A percentile compares a stretch with the other conserved stretches of the same genome.
phyloP scores from a whole-genome alignment of 2,888 invertebrate genomes.

The Netelia inedita region DNA sequence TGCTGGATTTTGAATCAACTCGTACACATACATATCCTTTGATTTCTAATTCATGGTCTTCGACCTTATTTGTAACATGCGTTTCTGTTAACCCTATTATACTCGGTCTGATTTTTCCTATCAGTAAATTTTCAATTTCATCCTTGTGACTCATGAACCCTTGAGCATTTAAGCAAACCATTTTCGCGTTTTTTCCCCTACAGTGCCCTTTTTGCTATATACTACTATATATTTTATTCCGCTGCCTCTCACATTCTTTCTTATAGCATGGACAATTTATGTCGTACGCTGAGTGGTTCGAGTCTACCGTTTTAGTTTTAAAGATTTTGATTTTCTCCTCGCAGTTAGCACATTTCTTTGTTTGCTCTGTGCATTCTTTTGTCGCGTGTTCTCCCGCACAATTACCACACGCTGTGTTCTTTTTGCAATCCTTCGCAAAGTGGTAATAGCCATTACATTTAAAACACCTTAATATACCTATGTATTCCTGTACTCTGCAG shows the following conservation, averaged over 20 bases:
- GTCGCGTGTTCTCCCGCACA: slow-evolving; percentile 57
- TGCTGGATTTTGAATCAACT: no score
- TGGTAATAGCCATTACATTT: slow-evolving; percentile 62
- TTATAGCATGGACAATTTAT: slow-evolving; percentile 31
- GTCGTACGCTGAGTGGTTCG: slow-evolving; percentile 53
- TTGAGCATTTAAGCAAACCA: no score
- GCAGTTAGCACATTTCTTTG: slow-evolving; percentile 63
- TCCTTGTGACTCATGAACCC: slow-evolving; percentile 63
- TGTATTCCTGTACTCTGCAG: slow-evolving; percentile 49
- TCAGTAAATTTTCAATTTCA: slow-evolving; percentile 54
- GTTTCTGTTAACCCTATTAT: slow-evolving; percentile 62
- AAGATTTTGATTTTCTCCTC: slow-evolving; percentile 7
- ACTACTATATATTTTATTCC: no score
- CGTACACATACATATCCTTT: no score
- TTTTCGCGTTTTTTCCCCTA: no score
- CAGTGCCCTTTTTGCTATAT: no score
- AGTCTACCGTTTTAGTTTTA: no score
- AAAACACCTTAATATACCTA: slow-evolving; percentile 60
- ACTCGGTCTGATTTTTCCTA: no score
- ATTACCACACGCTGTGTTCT: slow-evolving; percentile 53
- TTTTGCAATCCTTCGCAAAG: slow-evolving; percentile 63
- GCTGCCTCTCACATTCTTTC: slow-evolving; percentile 15
- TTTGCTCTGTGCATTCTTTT: slow-evolving; percentile 40
- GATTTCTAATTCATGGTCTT: no score
- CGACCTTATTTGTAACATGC: slow-evolving; percentile 45